Percentiles rank a stretch among this genome's conserved stretches.
These are phyloP conservation scores for Periophthalmus magnuspinnatus DNA, from an alignment of 2,797 vertebrate genomes.

Conservation along the genomic window DNA sequence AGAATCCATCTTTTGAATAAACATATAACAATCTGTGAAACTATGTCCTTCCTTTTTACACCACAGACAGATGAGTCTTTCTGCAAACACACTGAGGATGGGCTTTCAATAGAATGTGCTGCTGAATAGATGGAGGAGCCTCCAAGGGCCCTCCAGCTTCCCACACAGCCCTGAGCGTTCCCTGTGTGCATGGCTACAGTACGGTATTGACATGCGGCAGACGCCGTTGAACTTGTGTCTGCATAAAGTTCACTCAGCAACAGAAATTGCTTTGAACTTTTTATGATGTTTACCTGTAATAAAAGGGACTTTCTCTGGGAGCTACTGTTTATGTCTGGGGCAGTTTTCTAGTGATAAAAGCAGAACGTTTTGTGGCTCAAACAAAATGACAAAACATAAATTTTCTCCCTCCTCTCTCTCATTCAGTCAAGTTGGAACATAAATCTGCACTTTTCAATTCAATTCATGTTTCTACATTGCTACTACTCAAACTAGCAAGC, in stretches of 20 bases:
- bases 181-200: background rate
- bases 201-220: background rate
- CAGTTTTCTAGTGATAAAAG: constrained; percentile 10
- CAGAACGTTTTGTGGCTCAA: background rate
- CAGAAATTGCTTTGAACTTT: background rate
- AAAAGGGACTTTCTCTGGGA: constrained; percentile 11
- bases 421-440: too few species aligned
- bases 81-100: background rate
- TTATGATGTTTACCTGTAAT: background rate
- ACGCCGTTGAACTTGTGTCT: background rate
- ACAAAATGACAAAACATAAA: constrained; percentile 4
- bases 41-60: background rate
- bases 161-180: constrained; percentile 1
- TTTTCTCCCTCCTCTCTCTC: background rate
- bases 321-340: constrained; percentile 4
- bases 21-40: background rate
- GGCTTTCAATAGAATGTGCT: background rate
- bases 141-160: constrained; percentile 2
- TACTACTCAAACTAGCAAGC: too few species aligned
- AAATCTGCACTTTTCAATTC: background rate
- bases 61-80: background rate
- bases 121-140: constrained; percentile 10
- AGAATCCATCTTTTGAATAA: background rate
- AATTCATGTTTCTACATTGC: too few species aligned
- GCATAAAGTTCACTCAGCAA: constrained; percentile 10